Conservation (phyloP, 2,888 invertebrate species). For the Myopa tessellatipennis region DNA sequence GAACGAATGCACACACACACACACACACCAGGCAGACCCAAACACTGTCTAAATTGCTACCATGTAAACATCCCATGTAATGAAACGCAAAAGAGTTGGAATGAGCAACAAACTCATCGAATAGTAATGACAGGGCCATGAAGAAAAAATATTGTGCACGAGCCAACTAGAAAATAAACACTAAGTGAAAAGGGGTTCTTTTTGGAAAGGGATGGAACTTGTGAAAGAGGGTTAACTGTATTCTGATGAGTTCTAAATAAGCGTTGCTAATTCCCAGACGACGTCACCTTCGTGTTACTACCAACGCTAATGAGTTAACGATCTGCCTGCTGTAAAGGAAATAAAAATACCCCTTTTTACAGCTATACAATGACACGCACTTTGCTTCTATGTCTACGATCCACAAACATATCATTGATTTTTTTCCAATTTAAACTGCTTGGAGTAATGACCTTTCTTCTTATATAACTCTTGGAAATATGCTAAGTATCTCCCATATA, state of each 20-base stretch:
- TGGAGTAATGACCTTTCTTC: not conserved
- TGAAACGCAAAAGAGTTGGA: no score
- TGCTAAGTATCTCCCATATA: no score
- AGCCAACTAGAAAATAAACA: conserved; percentile 1
- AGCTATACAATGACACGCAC: no score
- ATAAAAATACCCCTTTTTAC: no score
- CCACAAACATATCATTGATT: no score
- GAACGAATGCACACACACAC: not conserved
- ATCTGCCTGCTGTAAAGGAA: no score
- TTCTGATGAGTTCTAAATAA: not conserved
- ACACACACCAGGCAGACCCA: conserved; percentile 3
- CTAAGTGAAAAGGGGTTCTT: conserved; percentile 3
- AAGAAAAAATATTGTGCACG: conserved; percentile 6
- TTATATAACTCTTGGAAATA: no score
- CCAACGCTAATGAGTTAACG: conserved; percentile 1
- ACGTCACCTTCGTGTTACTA: not conserved
- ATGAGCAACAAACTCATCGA: conserved; percentile 10
- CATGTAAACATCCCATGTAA: not conserved
- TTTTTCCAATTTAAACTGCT: no score
- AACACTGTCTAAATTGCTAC: not conserved
- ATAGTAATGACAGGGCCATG: conserved; percentile 8
- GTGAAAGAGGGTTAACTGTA: not conserved
- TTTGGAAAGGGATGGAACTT: not conserved
- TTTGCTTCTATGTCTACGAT: no score
- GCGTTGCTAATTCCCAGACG: conserved; percentile 11